Base-by-base conservation (phyloP, 2,113 vertebrate genomes). In the Morone chrysops region DNA sequence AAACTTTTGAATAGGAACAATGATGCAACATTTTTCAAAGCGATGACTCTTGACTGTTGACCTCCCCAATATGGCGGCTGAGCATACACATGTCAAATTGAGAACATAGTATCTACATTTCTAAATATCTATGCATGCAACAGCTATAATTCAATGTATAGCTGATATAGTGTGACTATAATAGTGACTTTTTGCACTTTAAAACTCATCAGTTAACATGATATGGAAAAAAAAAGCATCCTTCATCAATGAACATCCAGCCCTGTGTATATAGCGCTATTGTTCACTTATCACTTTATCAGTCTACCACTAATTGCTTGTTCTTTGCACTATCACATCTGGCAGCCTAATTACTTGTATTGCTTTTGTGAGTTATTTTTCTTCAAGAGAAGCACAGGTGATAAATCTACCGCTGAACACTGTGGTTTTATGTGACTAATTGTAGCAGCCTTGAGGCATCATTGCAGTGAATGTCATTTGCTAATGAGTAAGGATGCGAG, bases 311-410 rank as follows among this genome's bases (percentile, higher is more conserved):
- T 85, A 87, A 92, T 88, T 91, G 82, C 77, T 70, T 81, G 68
- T 81, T 83, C 75, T 73, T 81, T 78, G 25, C 80, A 16, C 74
- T 43, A 73, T 81, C 81, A 82, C 87, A 80, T 87, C 83, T 84
- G 84, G 57, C 81, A 84, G 75, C 72, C 54, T 83, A 87, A 85
- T 89, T 89, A 76, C 85, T 89, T 53, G 65, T 67, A 73, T 60
- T 79, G 82, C 84, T 85, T 80, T 76, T 70, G 69, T 73, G 41
- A 76, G 80, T 77, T 78, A 71, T 72, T 91, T 63, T 75, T 83
- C 81, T 81, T 78, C 22, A 31, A 47, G 79, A 53, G 54, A 38
- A 72, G 68, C 47, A 11, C 80, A 85, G 82, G 84, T 87, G 75
- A 90, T 87, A 43, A 84, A 92, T 86, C 57, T 73, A 14, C 12